phyloP scores from a whole-genome alignment of 2,113 vertebrate genomes.

The Oophaga pumilio region DNA sequence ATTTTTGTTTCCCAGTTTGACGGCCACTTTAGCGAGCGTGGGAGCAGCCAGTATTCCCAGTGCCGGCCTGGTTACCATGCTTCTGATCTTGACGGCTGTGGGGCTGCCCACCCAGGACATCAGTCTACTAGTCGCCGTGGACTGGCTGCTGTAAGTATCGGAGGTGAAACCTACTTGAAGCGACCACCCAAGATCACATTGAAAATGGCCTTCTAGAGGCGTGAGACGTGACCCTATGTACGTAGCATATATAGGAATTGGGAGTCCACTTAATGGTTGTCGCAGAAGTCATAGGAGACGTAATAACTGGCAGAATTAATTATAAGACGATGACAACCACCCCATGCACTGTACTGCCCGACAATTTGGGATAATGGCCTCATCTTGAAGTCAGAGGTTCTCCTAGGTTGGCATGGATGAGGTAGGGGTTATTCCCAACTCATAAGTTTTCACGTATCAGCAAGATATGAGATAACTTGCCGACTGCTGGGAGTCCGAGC shows the following conservation, averaged over 20 bases:
- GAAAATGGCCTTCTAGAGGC: not conserved
- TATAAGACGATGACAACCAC: too few relatives aligned
- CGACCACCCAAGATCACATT: not conserved
- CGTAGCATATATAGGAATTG: not conserved
- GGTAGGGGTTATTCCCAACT: not conserved
- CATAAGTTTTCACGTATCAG: too few relatives aligned
- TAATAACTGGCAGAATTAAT: not conserved
- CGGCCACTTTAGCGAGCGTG: conserved; percentile 93
- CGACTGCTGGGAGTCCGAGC: too few relatives aligned
- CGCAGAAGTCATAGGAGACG: not conserved
- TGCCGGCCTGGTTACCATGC: conserved; percentile 96
- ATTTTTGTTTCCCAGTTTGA: conserved; percentile 78
- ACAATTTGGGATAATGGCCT: not conserved
- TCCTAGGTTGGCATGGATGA: not conserved
- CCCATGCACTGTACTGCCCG: too few relatives aligned
- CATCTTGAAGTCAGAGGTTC: not conserved
- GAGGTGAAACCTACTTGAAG: not conserved
- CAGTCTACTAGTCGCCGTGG: conserved; percentile 96
- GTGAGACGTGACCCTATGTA: not conserved
- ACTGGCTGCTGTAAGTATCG: conserved; percentile 97
- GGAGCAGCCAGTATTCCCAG: conserved; percentile 98
- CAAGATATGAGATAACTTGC: too few relatives aligned
- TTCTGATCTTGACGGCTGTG: conserved; percentile 95
- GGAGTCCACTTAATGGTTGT: not conserved
- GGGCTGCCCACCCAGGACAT: conserved; percentile 97